phyloP scores from a whole-genome alignment of 2,888 invertebrate species.

The Acrobasis consociella region DNA sequence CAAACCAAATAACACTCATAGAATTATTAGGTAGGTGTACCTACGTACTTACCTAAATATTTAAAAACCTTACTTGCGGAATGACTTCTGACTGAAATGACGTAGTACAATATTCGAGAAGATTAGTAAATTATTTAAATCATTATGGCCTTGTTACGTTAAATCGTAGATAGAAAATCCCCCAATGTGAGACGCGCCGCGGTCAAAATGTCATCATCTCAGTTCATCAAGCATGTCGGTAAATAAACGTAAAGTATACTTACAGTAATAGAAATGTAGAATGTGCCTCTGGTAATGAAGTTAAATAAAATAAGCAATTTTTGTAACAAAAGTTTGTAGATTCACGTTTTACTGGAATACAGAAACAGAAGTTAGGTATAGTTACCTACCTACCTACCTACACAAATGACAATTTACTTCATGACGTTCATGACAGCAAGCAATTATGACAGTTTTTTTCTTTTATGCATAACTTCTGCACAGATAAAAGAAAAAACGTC shows the following conservation, averaged over 20 bases:
- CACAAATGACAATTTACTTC: slow-evolving; percentile 24
- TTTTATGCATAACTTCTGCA: neutral
- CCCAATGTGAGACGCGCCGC: neutral
- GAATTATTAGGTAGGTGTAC: no score
- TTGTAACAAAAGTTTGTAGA: slow-evolving; percentile 21
- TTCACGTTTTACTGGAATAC: slow-evolving; percentile 23
- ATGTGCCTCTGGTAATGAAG: neutral
- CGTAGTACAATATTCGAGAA: neutral
- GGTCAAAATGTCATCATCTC: neutral
- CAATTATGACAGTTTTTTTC: neutral
- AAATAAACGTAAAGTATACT: slow-evolving; percentile 8
- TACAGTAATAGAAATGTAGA: slow-evolving; percentile 17
- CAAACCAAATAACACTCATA: no score
- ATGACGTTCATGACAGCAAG: neutral
- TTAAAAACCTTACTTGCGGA: neutral
- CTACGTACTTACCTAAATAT: no score
- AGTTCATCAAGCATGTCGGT: neutral
- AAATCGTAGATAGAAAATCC: slow-evolving; percentile 2
- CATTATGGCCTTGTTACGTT: slow-evolving; percentile 1
- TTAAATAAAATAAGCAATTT: slow-evolving; percentile 6
- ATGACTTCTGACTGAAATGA: neutral
- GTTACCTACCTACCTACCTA: slow-evolving; percentile 11
- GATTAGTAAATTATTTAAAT: slow-evolving; percentile 2
- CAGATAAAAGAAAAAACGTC: no score
- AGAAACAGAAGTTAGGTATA: slow-evolving; percentile 4